Evolutionary conservation across 2,113 vertebrate genomes (phyloP).

Genomic region (Oceanodroma tethys): DNA sequence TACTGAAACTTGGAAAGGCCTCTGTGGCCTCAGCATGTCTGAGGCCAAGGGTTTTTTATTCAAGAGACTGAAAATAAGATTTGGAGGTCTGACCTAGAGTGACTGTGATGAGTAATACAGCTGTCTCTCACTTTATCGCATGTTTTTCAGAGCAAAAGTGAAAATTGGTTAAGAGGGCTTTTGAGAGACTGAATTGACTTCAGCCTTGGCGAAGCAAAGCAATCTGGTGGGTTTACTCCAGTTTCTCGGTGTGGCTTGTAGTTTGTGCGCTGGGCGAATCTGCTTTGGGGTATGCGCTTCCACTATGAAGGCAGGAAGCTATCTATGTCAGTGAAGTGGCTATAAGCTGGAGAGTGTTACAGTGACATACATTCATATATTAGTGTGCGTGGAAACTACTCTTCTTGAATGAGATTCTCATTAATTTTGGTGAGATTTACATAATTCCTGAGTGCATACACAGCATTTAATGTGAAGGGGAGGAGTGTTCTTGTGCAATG

Average conservation of each 20-base stretch:
- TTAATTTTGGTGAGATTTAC: background rate
- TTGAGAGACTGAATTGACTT: background rate
- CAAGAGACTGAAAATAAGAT: background rate
- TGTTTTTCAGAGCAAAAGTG: background rate
- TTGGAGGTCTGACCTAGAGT: background rate
- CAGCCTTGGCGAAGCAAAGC: rapidly evolving
- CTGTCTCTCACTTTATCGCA: rapidly evolving
- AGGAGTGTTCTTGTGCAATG: background rate
- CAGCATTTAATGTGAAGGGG: background rate
- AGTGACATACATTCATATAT: background rate
- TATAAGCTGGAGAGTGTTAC: background rate
- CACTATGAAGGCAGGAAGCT: background rate
- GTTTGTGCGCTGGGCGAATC: rapidly evolving
- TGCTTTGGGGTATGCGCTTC: rapidly evolving
- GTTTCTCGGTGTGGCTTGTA: rapidly evolving
- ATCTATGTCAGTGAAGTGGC: background rate
- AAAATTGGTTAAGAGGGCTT: background rate
- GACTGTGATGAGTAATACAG: background rate
- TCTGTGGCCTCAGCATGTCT: rapidly evolving
- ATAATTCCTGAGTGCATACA: background rate
- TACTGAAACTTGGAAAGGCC: background rate
- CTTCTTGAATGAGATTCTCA: background rate
- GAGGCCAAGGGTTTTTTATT: background rate
- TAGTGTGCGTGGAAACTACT: background rate
- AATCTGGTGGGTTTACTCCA: rapidly evolving